A percentile compares a stretch with the other conserved stretches of the same genome.
Evolutionary conservation across 2,888 invertebrate genomes (phyloP).

Genomic region (Ashinkailepas kermadecensis): DNA sequence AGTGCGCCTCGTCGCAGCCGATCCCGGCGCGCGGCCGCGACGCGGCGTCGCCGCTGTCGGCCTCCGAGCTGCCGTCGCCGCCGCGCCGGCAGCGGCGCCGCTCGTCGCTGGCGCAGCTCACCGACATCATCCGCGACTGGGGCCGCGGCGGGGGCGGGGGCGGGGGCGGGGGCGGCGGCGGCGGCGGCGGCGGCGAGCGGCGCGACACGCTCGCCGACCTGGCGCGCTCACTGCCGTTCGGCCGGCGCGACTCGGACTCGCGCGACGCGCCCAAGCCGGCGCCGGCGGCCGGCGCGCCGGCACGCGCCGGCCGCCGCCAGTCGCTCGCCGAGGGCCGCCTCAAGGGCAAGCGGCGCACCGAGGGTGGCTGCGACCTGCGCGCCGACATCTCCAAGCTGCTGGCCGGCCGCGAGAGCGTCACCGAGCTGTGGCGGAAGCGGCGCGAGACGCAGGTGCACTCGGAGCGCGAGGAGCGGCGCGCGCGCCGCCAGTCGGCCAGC

Average conservation of each 20-base stretch:
- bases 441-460: conserved; percentile 32
- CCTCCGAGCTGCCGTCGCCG: conserved; percentile 56
- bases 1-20: conserved; percentile 47
- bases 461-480: conserved; percentile 16
- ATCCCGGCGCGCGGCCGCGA: conserved; percentile 53
- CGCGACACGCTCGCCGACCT: conserved; percentile 81
- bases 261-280: conserved; percentile 29
- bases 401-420: conserved; percentile 32
- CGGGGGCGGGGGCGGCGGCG: conserved; percentile 34
- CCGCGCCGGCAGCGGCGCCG: conserved; percentile 52
- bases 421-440: conserved; percentile 31
- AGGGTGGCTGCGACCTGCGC: not conserved
- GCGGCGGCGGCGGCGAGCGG: conserved; percentile 45
- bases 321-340: conserved; percentile 28
- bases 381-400: conserved; percentile 32
- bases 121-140: conserved; percentile 82
- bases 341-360: conserved; percentile 29
- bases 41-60: conserved; percentile 82
- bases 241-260: conserved; percentile 30
- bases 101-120: conserved; percentile 77
- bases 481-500: conserved; percentile 30
- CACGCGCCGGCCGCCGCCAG: conserved; percentile 27
- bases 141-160: conserved; percentile 43
- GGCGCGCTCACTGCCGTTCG: conserved; percentile 64
- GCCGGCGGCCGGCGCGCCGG: not conserved